Percentiles rank a stretch among this genome's conserved stretches.
phyloP scores from a whole-genome alignment of 2,113 vertebrate species.

The Thunnus maccoyii region DNA sequence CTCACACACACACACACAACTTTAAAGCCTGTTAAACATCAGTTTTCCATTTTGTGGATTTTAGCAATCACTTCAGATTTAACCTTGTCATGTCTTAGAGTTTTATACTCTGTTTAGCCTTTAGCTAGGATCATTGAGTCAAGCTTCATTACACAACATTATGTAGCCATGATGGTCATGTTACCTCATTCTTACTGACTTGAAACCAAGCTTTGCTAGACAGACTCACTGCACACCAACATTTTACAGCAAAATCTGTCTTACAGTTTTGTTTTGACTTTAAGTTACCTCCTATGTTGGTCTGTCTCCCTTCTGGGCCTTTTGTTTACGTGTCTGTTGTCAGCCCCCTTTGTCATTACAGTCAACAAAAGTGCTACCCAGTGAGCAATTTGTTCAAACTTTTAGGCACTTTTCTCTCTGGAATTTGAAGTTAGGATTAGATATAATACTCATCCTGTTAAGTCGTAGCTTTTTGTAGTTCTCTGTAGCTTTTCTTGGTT shows the following conservation, averaged over 20 bases:
- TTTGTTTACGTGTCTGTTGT: not conserved
- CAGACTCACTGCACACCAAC: not conserved
- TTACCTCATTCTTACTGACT: not conserved
- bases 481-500: not conserved
- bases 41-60: conserved; percentile 24
- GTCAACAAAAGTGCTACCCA: not conserved
- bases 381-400: not conserved
- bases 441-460: not conserved
- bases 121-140: not conserved
- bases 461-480: not conserved
- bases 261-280: not conserved
- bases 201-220: not conserved
- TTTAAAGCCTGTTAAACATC: not conserved
- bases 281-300: not conserved
- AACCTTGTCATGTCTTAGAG: not conserved
- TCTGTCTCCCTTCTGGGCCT: not conserved
- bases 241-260: not conserved
- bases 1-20: conserved; percentile 11
- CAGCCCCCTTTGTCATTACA: not conserved
- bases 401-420: not conserved
- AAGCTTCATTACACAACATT: not conserved
- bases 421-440: not conserved
- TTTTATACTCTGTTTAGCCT: not conserved
- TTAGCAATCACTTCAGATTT: not conserved
- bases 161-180: not conserved